Evolutionary conservation across 2,888 invertebrate genomes (phyloP).

Genomic region (Torymus texanus): DNA sequence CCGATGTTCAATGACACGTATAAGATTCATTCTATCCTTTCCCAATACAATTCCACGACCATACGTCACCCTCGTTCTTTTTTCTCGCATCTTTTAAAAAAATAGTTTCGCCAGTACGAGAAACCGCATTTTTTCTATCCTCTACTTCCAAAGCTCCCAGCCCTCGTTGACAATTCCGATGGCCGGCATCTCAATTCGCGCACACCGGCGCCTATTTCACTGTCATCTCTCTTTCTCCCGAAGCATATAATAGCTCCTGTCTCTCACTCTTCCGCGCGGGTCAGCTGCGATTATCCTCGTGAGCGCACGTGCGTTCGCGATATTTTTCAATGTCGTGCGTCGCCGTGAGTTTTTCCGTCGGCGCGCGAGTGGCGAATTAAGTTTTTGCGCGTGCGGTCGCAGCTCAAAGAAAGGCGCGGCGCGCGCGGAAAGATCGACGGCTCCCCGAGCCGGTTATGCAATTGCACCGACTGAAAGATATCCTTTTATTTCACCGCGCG

Average conservation of each 20-base stretch:
- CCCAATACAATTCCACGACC: too few species aligned
- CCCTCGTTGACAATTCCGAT: too few species aligned
- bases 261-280: too few species aligned
- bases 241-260: constrained; percentile 5
- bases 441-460: constrained; percentile 45
- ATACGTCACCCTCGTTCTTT: too few species aligned
- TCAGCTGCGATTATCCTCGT: neutral
- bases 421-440: constrained; percentile 23
- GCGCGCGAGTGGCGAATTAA: constrained; percentile 15
- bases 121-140: too few species aligned
- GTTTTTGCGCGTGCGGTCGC: neutral
- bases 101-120: too few species aligned
- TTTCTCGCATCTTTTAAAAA: too few species aligned
- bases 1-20: too few species aligned
- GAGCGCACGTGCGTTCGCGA: neutral
- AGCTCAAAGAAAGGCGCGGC: constrained; percentile 3
- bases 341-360: constrained; percentile 5
- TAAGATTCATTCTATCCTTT: too few species aligned
- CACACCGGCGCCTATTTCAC: constrained; percentile 17
- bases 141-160: too few species aligned
- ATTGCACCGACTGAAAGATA: neutral
- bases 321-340: constrained; percentile 44
- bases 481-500: constrained; percentile 10
- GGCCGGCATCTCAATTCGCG: constrained; percentile 31
- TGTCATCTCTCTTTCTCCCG: constrained; percentile 10